Evolutionary conservation across 2,797 vertebrate species (phyloP).

Genomic region (Nannoperca australis): DNA sequence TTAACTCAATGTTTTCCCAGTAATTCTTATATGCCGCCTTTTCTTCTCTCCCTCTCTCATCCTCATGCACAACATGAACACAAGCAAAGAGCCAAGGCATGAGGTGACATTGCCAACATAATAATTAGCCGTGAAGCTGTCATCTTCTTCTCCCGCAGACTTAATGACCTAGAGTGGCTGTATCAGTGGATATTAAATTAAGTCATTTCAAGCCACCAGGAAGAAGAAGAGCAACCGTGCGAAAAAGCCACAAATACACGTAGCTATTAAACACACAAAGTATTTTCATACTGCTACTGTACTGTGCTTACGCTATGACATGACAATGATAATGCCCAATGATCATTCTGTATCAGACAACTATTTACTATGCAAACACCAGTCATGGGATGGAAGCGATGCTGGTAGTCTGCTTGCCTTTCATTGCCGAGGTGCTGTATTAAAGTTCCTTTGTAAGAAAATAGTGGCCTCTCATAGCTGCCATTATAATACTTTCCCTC

Average conservation of each 20-base stretch:
- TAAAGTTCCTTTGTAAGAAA: neutral
- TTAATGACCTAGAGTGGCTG: constrained; percentile 43
- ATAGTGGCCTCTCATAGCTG: neutral
- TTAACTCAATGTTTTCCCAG: neutral
- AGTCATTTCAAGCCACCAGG: constrained; percentile 29
- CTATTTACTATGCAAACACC: constrained; percentile 6
- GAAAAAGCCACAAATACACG: neutral
- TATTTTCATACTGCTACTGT: neutral
- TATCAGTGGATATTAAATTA: constrained; percentile 47
- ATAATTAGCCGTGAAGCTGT: constrained; percentile 51
- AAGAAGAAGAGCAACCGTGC: constrained; percentile 11
- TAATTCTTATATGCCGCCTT: neutral
- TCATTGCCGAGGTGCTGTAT: neutral
- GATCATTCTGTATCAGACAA: neutral
- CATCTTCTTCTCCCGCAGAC: constrained; percentile 32
- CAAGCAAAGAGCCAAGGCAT: constrained; percentile 22
- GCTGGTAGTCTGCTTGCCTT: neutral
- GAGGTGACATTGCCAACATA: constrained; percentile 47
- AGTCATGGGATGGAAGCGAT: neutral
- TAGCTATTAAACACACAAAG: constrained; percentile 1
- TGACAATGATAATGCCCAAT: neutral
- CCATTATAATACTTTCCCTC: too few relatives aligned
- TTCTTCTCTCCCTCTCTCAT: neutral
- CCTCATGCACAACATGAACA: constrained; percentile 11
- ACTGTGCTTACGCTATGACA: neutral